phyloP scores from a whole-genome alignment of 2,888 invertebrate species.

The Cecidostiba fungosa region DNA sequence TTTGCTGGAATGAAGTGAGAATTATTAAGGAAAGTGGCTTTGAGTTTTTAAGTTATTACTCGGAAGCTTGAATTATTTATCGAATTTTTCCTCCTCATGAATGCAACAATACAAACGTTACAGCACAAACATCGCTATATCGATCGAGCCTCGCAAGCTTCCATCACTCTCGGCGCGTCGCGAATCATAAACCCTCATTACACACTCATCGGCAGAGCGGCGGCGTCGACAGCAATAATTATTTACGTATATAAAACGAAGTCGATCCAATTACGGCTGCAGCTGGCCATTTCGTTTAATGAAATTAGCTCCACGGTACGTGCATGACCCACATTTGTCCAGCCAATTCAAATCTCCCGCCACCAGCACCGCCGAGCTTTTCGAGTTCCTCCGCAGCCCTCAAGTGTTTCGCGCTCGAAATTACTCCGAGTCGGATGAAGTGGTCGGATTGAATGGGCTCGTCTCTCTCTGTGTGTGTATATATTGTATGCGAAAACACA shows the following conservation, averaged over 20 bases:
- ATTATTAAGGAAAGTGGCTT: not conserved
- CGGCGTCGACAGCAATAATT: not conserved
- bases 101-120: not conserved
- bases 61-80: too few species aligned
- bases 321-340: slow-evolving; percentile 12
- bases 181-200: slow-evolving; percentile 9
- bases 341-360: slow-evolving; percentile 32
- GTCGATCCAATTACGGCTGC: slow-evolving; percentile 21
- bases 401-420: slow-evolving; percentile 31
- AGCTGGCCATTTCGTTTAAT: slow-evolving; percentile 39
- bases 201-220: not conserved
- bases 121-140: not conserved
- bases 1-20: not conserved
- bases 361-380: not conserved
- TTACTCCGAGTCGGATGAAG: slow-evolving; percentile 14
- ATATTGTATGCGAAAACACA: not conserved
- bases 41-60: too few species aligned
- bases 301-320: slow-evolving; percentile 33
- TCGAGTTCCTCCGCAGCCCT: slow-evolving; percentile 24
- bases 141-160: not conserved
- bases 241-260: slow-evolving; percentile 12
- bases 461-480: not conserved
- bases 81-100: not conserved
- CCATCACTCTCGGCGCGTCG: not conserved
- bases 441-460: not conserved